Evolutionary conservation across 1,140 invertebrate genomes (phyloP).

Genomic region (Neuroterus valhalla): DNA sequence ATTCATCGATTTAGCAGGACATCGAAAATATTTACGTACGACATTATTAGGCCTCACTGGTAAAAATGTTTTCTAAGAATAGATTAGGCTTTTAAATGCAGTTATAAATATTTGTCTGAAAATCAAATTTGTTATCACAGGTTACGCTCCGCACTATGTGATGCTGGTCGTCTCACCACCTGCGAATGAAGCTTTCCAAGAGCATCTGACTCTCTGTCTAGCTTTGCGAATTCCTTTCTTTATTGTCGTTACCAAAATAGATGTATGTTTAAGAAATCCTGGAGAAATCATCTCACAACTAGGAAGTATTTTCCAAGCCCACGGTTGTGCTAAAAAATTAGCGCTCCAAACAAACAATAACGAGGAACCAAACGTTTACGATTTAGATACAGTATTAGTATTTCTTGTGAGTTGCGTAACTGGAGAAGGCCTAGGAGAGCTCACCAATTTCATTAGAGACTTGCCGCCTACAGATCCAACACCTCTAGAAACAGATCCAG

Average conservation of each 20-base stretch:
- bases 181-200: conserved; percentile 76
- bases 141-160: conserved; percentile 95
- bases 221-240: conserved; percentile 93
- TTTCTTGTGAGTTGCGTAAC: conserved; percentile 97
- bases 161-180: conserved; percentile 88
- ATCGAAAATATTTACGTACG: conserved; percentile 96
- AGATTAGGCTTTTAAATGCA: too few species aligned
- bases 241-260: conserved; percentile 92
- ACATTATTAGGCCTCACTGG: conserved; percentile 93
- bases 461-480: conserved; percentile 63
- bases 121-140: conserved; percentile 64
- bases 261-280: conserved; percentile 78
- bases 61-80: conserved; percentile 33
- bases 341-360: conserved; percentile 82
- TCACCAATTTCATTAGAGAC: conserved; percentile 83
- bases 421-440: conserved; percentile 86
- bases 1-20: conserved; percentile 97
- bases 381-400: conserved; percentile 86
- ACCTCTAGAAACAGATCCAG: conserved; percentile 69
- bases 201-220: conserved; percentile 89
- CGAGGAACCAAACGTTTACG: conserved; percentile 79
- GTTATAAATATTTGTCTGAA: background rate
- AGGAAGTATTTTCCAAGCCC: conserved; percentile 78
- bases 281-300: conserved; percentile 79
- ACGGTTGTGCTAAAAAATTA: conserved; percentile 82